phyloP scores from a whole-genome alignment of 2,113 vertebrate genomes.

The Pan paniscus region DNA sequence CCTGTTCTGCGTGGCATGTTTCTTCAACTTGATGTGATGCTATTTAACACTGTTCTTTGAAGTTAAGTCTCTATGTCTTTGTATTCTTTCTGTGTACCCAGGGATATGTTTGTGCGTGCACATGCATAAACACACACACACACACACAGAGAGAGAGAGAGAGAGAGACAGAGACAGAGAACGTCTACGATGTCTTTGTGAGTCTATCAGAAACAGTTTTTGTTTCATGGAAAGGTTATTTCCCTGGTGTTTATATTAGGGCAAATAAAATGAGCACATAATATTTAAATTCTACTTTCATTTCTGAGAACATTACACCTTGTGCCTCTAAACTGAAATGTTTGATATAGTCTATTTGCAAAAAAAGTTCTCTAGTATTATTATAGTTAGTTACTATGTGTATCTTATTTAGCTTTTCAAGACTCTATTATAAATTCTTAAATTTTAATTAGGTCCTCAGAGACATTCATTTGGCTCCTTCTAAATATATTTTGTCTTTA shows the following conservation, averaged over 20 bases:
- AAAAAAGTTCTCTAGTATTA: neutral
- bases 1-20: neutral
- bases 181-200: neutral
- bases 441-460: neutral
- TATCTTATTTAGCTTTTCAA: slow-evolving; percentile 1
- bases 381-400: neutral
- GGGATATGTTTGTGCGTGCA: neutral
- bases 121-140: too few species aligned
- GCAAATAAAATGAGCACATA: neutral
- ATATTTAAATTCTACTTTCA: neutral
- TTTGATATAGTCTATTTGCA: neutral
- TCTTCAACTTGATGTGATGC: neutral
- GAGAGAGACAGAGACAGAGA: too few species aligned
- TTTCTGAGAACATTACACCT: neutral
- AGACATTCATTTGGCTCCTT: neutral
- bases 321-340: neutral
- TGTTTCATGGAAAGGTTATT: neutral
- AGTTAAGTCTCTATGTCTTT: neutral
- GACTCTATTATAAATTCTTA: neutral
- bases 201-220: neutral
- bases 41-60: slow-evolving; percentile 6
- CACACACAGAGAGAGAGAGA: neutral
- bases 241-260: neutral
- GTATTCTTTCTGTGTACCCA: neutral
- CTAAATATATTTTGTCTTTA: neutral